Base-by-base conservation (phyloP, 2,888 invertebrate species). In the Tetragonula carbonaria region DNA sequence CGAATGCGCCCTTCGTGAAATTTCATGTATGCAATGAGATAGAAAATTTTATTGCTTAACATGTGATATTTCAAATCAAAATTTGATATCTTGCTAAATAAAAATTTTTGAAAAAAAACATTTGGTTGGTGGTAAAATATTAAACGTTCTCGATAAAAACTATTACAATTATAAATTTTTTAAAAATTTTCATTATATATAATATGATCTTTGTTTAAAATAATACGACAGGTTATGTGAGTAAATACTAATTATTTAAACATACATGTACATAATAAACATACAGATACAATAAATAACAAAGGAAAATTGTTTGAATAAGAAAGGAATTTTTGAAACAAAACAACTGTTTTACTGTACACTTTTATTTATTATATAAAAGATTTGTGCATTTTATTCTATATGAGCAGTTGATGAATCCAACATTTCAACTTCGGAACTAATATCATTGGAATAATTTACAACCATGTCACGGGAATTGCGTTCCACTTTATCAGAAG, bases 381-480 rank as follows among this genome's bases (percentile, higher is more conserved):
- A 82, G 73, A 73, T 66, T 66, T 82, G 28, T 18, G 4, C 23
- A 63, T 11, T 87, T 88, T 81, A 92, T 86, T 94, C 94, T 90
- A 94, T 94, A 80, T 93, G 93, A 28, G 94, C 93, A 21, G 93
- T 94, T 2, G 95, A 94, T 8, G 95, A 94, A 89, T 95, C 95
- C 74, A 95, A 90, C 95, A 95, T 95, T 90, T 95, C 95, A 65
- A 95, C 94, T 91, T 95, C 95, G 16, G 94, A 93, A 80, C 93
- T 93, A 89, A 94, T 91, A 66, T 94, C 94, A 70, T 90, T 92
- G 4, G 94, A 94, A 82, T 93, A 93, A 91, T 93, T 93, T 33
- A 94, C 93, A n/a, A 92, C 90, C n/a, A 91, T 91, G 3, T 91
- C 90, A 50, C 87, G 90, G 45, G 92, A 86, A 75, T 77, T 83